Base-by-base conservation (phyloP, 2,113 vertebrate species). In the Morone chrysops region DNA sequence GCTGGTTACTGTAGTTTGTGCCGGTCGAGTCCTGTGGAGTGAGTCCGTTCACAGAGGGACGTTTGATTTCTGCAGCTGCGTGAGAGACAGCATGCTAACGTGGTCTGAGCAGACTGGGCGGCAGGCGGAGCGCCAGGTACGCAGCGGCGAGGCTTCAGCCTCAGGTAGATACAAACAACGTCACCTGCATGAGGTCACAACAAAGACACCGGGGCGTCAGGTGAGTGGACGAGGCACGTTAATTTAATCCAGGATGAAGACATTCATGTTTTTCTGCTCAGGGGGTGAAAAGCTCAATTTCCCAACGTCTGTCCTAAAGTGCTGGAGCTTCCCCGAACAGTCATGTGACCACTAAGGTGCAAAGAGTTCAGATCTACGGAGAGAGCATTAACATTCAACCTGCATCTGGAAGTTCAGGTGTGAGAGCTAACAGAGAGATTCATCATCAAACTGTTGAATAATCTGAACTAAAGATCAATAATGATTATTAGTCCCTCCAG, bases 1-100 rank as follows among this genome's bases (percentile, higher is more conserved):
- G 87, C 90, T 90, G 90, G 90, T 90, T 91, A 88, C 91, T 89
- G 88, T 62, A 75, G 85, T 75, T 76, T 80, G 87, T 82, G 86
- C 89, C 70, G 71, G 86, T 88, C 72, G 22, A 75, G 90, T 91
- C 80, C 70, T 62, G 82, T 81, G 70, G 67, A 70, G 78, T 22
- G 75, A 75, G 83, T 81, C 80, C 20, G 47, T 71, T 86, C 68
- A 65, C 81, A 75, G 78, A 75, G 73, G 88, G 77, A 57, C 51
- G 61, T 75, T 82, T 82, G 70, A 70, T 62, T 80, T 81, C 62
- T 25, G 78, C 82, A 41, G 69, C 72, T 65, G 83, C 54, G 31
- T 62, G 75, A 72, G 57, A 59, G 80, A 70, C 80, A 40, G 84
- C 80, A 75, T 74, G 85, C 84, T 38, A 56, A 87, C 70, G 10